phyloP scores from a whole-genome alignment of 2,797 vertebrate genomes.

The Melanogrammus aeglefinus region DNA sequence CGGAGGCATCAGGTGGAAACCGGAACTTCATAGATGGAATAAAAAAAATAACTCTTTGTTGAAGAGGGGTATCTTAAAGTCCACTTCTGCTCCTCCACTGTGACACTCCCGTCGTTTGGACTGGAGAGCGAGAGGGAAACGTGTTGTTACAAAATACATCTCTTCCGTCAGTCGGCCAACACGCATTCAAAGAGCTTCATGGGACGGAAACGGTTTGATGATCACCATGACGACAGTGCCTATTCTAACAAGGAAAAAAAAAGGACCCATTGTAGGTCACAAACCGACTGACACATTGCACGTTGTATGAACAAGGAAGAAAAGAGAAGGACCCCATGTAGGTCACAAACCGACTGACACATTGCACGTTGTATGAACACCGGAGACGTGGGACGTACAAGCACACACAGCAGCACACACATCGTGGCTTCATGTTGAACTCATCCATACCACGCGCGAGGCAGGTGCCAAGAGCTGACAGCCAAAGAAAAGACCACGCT shows the following conservation, averaged over 20 bases:
- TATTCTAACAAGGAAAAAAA: too few relatives aligned
- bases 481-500: constrained; percentile 65
- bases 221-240: neutral
- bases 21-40: too few relatives aligned
- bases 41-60: too few relatives aligned
- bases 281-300: too few relatives aligned
- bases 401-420: constrained; percentile 20
- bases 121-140: constrained; percentile 49
- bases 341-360: too few relatives aligned
- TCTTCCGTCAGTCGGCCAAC: neutral
- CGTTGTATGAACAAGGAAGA: too few relatives aligned
- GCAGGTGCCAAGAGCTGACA: constrained; percentile 50
- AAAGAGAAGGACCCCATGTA: too few relatives aligned
- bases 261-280: too few relatives aligned
- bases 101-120: constrained; percentile 18
- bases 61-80: neutral
- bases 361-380: too few relatives aligned
- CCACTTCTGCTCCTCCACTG: constrained; percentile 36
- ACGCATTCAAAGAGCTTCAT: neutral
- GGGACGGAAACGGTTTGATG: too few relatives aligned
- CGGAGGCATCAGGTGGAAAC: neutral
- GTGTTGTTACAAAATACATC: constrained; percentile 29
- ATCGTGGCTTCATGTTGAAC: constrained; percentile 26
- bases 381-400: neutral
- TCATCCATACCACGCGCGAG: neutral